Base-by-base conservation (phyloP, 2,888 invertebrate genomes). In the Phyllotreta cruciferae region DNA sequence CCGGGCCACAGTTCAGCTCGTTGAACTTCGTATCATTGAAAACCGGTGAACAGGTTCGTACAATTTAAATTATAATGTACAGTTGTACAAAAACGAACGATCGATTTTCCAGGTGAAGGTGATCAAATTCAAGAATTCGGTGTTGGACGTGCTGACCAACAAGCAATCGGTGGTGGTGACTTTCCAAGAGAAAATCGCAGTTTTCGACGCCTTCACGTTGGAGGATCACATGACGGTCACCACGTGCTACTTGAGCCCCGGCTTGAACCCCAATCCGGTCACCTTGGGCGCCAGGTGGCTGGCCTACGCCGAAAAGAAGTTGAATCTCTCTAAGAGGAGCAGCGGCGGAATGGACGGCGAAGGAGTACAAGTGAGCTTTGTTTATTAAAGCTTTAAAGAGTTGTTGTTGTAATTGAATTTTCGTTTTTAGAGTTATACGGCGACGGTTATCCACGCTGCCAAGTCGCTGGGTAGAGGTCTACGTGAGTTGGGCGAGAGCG, bases 381-480 rank as follows among this genome's bases (percentile, higher is more conserved):
- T 4, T n/a, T n/a, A n/a, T n/a, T n/a, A n/a, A n/a, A n/a, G n/a
- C n/a, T n/a, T n/a, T n/a, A n/a, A n/a, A n/a, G n/a, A n/a, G n/a
- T n/a, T n/a, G n/a, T n/a, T n/a, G n/a, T n/a, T n/a, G n/a, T n/a
- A n/a, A n/a, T n/a, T n/a, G n/a, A n/a, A n/a, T n/a, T n/a, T n/a
- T n/a, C n/a, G n/a, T n/a, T n/a, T n/a, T 9, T 89, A 93, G 76
- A 92, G 92, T 78, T 93, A 93, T 74, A 96, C 96, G 49, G 96
- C 97, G 0, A 94, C 96, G 0, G 93, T 97, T 56, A 86, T 98
- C 7, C 94, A 96, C 82, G 96, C 96, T 1, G 97, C 97, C 11
- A 97, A 97, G 83, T 94, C 94, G 13, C 84, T 97, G 39, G 92
- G 96, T 62, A 94, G 95, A 80, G 96, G 96, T 0, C 82, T 97